Evolutionary conservation across 2,888 invertebrate genomes (phyloP).

Genomic region (Cepaea hortensis): DNA sequence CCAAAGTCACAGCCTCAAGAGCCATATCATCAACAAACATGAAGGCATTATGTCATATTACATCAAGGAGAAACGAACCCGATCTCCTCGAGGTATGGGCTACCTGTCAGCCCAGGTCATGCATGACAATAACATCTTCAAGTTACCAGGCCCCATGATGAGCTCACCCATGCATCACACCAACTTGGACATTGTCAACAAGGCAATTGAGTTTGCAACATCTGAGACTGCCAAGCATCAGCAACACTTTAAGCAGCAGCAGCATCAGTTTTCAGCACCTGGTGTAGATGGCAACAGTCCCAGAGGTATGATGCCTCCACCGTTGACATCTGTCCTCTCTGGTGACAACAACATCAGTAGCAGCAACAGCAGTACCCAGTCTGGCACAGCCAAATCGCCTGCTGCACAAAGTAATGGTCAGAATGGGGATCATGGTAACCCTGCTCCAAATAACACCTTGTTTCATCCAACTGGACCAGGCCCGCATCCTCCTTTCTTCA

Average conservation of each 20-base stretch:
- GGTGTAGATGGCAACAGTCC: slow-evolving; percentile 21
- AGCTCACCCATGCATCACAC: slow-evolving; percentile 44
- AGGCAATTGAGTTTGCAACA: slow-evolving; percentile 53
- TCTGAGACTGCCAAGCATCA: slow-evolving; percentile 36
- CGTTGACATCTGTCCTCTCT: slow-evolving; percentile 9
- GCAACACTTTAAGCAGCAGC: slow-evolving; percentile 30
- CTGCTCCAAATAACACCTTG: slow-evolving; percentile 42
- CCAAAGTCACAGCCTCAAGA: slow-evolving; percentile 76
- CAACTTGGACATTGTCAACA: slow-evolving; percentile 51
- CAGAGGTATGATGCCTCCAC: slow-evolving; percentile 33
- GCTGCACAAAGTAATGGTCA: slow-evolving; percentile 28
- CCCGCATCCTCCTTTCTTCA: slow-evolving; percentile 51
- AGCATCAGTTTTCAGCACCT: slow-evolving; percentile 31
- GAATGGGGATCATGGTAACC: slow-evolving; percentile 36
- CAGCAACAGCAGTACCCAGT: slow-evolving; percentile 48
- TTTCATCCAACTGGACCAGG: slow-evolving; percentile 35
- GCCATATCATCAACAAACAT: slow-evolving; percentile 76
- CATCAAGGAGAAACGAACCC: slow-evolving; percentile 74
- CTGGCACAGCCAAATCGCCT: slow-evolving; percentile 40
- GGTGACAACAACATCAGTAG: slow-evolving; percentile 26
- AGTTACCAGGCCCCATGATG: slow-evolving; percentile 57
- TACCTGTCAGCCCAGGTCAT: slow-evolving; percentile 67
- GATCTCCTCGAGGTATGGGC: slow-evolving; percentile 70
- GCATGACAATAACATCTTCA: slow-evolving; percentile 64
- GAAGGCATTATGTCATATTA: slow-evolving; percentile 76